Conservation (phyloP, 1,140 invertebrate species). For the Propsilocerus akamusi region DNA sequence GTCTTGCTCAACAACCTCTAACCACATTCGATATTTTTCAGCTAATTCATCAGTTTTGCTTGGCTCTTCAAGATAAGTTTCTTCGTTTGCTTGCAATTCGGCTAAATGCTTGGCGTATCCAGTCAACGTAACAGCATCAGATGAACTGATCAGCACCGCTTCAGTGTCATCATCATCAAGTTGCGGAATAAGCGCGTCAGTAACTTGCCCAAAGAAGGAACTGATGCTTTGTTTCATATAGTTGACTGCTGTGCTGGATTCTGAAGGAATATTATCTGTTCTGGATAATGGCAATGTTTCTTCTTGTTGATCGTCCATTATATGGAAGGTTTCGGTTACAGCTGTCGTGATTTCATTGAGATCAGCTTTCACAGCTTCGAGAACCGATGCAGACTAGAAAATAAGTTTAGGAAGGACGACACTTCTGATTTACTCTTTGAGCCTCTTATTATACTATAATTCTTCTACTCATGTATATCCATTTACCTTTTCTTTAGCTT, state of each 20-base stretch:
- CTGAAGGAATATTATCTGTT: constrained; percentile 25
- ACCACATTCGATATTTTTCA: constrained; percentile 26
- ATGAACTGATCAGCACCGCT: constrained; percentile 27
- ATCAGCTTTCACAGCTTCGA: constrained; percentile 58
- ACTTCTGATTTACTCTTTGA: constrained; percentile 1
- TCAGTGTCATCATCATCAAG: constrained; percentile 34
- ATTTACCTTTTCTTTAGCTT: constrained; percentile 27
- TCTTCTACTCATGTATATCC: background rate
- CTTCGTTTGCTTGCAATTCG: constrained; percentile 23
- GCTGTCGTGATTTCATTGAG: constrained; percentile 49
- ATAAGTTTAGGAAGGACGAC: background rate
- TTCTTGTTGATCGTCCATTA: constrained; percentile 32
- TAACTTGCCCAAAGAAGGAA: constrained; percentile 33
- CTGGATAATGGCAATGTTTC: background rate
- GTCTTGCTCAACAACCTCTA: constrained; percentile 26
- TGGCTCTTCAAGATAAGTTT: constrained; percentile 26
- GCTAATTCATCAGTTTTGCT: constrained; percentile 12
- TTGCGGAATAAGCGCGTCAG: constrained; percentile 32
- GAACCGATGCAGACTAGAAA: constrained; percentile 43
- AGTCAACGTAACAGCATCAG: constrained; percentile 24
- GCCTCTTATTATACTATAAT: background rate
- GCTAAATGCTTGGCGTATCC: constrained; percentile 23
- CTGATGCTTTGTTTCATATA: constrained; percentile 47
- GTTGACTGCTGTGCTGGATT: constrained; percentile 46
- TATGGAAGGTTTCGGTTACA: constrained; percentile 45